These are phyloP conservation scores for Parauchenoglanis ngamensis DNA, from an alignment of 2,797 vertebrate species.

Conservation along the genomic window DNA sequence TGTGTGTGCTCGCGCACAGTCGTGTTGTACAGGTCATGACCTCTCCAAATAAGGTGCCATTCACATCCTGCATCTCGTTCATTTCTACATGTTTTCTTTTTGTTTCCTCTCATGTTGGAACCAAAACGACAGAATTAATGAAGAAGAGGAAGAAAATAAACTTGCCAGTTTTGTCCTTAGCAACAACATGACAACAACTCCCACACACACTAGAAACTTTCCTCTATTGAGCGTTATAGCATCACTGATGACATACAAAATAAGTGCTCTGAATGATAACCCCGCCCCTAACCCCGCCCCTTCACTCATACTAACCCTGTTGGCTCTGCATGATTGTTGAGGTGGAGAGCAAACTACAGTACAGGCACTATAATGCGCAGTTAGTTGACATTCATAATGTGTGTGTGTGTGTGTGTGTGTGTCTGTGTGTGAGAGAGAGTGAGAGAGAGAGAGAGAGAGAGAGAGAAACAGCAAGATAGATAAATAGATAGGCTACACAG, in stretches of 20 bases:
- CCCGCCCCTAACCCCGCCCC: background rate
- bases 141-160: background rate
- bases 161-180: conserved; percentile 4
- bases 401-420: conserved; percentile 21
- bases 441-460: background rate
- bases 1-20: background rate
- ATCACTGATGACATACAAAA: background rate
- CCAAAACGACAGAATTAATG: background rate
- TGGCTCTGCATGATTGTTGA: background rate
- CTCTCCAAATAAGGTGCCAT: background rate
- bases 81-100: background rate
- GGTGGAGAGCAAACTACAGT: background rate
- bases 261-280: background rate
- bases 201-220: background rate
- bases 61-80: background rate
- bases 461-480: background rate
- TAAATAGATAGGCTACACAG: too few relatives aligned
- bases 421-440: background rate
- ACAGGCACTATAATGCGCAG: conserved; percentile 5
- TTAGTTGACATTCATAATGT: conserved; percentile 13
- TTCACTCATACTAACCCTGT: background rate
- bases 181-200: conserved; percentile 9
- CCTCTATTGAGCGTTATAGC: background rate
- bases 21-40: background rate
- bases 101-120: background rate